phyloP scores from a whole-genome alignment of 2,113 vertebrate species.

The Corvus cornix region DNA sequence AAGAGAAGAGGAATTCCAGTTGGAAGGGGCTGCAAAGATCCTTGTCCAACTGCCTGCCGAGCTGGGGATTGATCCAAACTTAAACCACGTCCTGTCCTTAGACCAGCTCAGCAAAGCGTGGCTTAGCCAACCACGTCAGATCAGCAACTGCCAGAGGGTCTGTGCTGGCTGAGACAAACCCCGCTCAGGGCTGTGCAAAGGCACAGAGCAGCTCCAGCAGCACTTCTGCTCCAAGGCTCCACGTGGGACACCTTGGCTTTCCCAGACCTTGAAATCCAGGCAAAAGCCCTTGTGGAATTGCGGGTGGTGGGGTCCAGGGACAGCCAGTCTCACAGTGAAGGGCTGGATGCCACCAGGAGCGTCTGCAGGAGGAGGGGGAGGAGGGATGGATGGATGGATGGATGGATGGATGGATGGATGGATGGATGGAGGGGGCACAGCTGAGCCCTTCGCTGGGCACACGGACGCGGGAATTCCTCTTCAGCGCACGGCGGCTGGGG shows the following conservation, averaged over 20 bases:
- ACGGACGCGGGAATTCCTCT: neutral
- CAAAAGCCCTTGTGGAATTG: neutral
- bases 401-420: too few species aligned
- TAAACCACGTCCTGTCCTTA: neutral
- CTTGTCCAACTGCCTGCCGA: neutral
- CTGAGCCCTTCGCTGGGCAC: neutral
- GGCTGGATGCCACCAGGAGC: neutral
- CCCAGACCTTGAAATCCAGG: neutral
- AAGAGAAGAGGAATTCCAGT: neutral
- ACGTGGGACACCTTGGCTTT: neutral
- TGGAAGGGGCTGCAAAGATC: neutral
- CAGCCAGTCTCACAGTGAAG: neutral
- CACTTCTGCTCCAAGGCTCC: neutral
- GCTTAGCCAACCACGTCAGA: neutral
- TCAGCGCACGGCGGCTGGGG: fast-evolving
- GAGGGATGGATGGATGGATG: too few species aligned
- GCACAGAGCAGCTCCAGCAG: neutral
- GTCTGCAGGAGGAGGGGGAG: neutral
- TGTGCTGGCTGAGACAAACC: neutral
- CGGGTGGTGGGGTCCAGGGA: fast-evolving
- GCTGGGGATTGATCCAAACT: neutral
- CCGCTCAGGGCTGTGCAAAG: neutral
- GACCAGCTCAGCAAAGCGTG: neutral
- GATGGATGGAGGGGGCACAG: neutral
- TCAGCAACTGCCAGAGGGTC: too few species aligned